Base-by-base conservation (phyloP, 2,888 invertebrate genomes). In the Drosophila bunnanda region DNA sequence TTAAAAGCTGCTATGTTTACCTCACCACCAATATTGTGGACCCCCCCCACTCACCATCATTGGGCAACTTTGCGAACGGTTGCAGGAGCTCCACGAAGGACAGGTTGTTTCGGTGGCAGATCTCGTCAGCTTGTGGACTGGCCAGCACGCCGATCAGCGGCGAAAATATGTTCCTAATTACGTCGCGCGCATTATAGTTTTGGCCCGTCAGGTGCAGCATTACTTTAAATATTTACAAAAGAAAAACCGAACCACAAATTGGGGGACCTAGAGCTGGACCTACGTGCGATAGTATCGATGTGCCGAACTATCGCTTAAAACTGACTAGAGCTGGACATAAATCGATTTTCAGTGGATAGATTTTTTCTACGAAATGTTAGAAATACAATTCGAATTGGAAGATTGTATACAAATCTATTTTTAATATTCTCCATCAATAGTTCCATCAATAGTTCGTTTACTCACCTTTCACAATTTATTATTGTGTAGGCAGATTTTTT, bases 81-180 rank as follows among this genome's bases (percentile, higher is more conserved):
- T 98, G 97, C 59, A 98, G 93, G 75, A 99, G 93, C 93, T 98
- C 98, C 59, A 96, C 95, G 91, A 98, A 97, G 38, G 96, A 95
- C 73, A 99, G 93, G 93, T 98, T 97, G 92, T 98, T 98, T 91
- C 97, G 98, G 80, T 95, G 95, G 89, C 98, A 97, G 64, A 96
- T 93, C 88, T 95, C 94, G 88, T 98, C 97, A 13, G 97, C 98
- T 91, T 95, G 94, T 44, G 95, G 93, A 89, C 97, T 97, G 89
- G 96, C 96, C 79, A 98, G 93, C 28, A 97, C 96, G 54, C 97
- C 98, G 77, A 98, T 94, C 92, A 96, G 94, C 1, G 98, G 98
- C 50, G 97, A 97, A 93, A 98, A 98, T 44, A 97, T 95, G 92
- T 95, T 96, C 92, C 96, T 96, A 79, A 98, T 96, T 91, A 98